Evolutionary conservation across 2,888 invertebrate genomes (phyloP).

Genomic region (Polyommatus iphigenia): DNA sequence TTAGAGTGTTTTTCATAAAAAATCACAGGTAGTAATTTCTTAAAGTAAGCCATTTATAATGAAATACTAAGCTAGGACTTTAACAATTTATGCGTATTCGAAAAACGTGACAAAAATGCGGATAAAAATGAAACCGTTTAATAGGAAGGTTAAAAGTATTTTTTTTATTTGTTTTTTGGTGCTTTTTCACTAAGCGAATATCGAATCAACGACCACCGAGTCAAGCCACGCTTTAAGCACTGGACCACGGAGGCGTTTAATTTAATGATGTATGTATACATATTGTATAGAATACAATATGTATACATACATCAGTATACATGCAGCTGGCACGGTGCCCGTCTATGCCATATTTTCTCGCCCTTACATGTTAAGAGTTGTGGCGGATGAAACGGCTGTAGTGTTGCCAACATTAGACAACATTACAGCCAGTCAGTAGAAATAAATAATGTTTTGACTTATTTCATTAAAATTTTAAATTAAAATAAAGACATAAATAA

Average conservation of each 20-base stretch:
- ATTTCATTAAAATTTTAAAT: too few species aligned
- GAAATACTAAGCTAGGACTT: neutral
- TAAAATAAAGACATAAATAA: neutral
- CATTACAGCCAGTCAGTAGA: too few species aligned
- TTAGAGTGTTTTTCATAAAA: neutral
- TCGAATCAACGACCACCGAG: too few species aligned
- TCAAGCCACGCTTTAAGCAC: too few species aligned
- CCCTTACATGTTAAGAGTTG: neutral
- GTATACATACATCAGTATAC: too few species aligned
- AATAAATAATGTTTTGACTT: neutral
- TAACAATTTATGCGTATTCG: neutral
- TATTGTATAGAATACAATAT: neutral
- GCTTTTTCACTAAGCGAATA: too few species aligned
- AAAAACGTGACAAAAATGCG: neutral
- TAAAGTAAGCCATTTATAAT: neutral
- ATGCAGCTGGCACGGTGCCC: neutral
- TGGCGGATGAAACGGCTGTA: neutral
- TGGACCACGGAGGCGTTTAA: too few species aligned
- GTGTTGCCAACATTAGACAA: neutral
- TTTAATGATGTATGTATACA: neutral
- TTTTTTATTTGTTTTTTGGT: too few species aligned
- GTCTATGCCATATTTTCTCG: neutral
- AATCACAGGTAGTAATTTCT: neutral
- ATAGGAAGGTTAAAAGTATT: too few species aligned
- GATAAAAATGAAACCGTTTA: too few species aligned